Percentiles rank a stretch among this genome's conserved stretches.
Evolutionary conservation across 1,140 invertebrate species (phyloP).

Genomic region (Drosophila ambigua): DNA sequence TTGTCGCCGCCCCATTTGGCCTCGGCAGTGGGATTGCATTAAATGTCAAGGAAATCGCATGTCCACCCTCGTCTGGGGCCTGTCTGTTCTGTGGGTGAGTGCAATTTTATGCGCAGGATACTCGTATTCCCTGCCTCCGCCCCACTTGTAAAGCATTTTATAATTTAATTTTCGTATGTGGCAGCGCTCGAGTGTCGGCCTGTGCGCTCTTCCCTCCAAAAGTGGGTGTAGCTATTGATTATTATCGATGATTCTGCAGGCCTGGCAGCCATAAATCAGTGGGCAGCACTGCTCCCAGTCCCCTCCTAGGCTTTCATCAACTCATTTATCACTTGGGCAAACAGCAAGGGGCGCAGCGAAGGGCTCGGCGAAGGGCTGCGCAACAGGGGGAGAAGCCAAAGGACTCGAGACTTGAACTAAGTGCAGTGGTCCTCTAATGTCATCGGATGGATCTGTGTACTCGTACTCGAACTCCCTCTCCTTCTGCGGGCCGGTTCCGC

Average conservation of each 20-base stretch:
- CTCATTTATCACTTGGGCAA: constrained; percentile 74
- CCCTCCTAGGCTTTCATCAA: constrained; percentile 61
- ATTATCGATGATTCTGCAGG: constrained; percentile 75
- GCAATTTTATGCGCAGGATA: constrained; percentile 60
- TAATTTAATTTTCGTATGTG: constrained; percentile 79
- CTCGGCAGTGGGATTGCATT: constrained; percentile 74
- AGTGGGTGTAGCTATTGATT: constrained; percentile 77
- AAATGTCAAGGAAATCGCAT: constrained; percentile 80
- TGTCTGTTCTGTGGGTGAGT: constrained; percentile 23
- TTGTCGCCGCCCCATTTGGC: constrained; percentile 58
- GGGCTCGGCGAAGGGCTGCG: neutral
- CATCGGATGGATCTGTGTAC: constrained; percentile 32
- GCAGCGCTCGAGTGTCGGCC: constrained; percentile 25
- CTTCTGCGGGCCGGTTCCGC: constrained; percentile 5
- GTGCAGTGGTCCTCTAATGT: constrained; percentile 64
- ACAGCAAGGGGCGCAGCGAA: constrained; percentile 27
- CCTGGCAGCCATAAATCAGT: constrained; percentile 66
- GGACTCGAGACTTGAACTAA: constrained; percentile 71
- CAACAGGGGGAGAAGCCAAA: constrained; percentile 54
- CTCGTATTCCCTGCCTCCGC: constrained; percentile 35
- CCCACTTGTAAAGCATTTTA: constrained; percentile 78
- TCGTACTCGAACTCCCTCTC: neutral
- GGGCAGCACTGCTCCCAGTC: constrained; percentile 9
- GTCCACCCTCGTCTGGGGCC: constrained; percentile 72
- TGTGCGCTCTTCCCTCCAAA: constrained; percentile 42